Percentiles rank a stretch among this genome's conserved stretches.
phyloP scores from a whole-genome alignment of 1,140 invertebrate genomes.

The Idris sp. region DNA sequence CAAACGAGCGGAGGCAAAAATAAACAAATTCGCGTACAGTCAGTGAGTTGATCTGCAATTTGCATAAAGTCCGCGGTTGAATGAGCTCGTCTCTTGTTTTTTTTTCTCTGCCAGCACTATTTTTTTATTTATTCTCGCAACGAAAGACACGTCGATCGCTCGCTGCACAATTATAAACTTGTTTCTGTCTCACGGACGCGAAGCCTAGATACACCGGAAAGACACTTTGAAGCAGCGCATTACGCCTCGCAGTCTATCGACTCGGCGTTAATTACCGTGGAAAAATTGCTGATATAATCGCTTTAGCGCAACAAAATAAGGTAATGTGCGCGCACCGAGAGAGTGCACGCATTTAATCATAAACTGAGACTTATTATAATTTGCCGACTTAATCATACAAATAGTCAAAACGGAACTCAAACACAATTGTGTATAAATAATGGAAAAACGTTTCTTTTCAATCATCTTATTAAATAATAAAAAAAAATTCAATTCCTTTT shows the following conservation, averaged over 20 bases:
- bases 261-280: constrained; percentile 59
- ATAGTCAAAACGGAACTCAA: constrained; percentile 2
- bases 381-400: constrained; percentile 14
- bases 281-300: constrained; percentile 62
- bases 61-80: constrained; percentile 28
- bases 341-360: constrained; percentile 36
- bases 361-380: constrained; percentile 22
- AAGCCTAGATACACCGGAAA: constrained; percentile 54
- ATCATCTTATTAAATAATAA: too few species aligned
- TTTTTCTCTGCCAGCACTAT: constrained; percentile 11
- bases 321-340: constrained; percentile 23
- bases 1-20: constrained; percentile 7
- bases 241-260: constrained; percentile 56
- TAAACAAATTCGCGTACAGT: too few species aligned
- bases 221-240: constrained; percentile 51
- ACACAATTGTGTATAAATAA: too few species aligned
- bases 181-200: constrained; percentile 58
- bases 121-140: constrained; percentile 28
- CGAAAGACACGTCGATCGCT: constrained; percentile 42
- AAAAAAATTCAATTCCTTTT: too few species aligned
- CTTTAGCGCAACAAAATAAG: constrained; percentile 54
- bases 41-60: constrained; percentile 28
- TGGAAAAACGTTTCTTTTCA: too few species aligned
- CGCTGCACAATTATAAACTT: constrained; percentile 58
- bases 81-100: constrained; percentile 13